phyloP scores from a whole-genome alignment of 2,888 invertebrate species.

The Margaritifera margaritifera region DNA sequence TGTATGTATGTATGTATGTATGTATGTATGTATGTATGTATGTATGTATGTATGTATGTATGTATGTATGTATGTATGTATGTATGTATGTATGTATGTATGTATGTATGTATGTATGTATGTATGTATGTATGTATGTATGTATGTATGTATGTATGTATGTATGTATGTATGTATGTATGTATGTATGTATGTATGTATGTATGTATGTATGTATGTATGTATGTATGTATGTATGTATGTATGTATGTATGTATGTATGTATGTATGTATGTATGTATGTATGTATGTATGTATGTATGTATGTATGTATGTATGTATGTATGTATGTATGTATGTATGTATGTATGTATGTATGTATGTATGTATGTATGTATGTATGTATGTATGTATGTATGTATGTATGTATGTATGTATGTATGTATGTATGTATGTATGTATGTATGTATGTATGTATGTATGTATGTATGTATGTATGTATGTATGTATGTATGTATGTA shows the following conservation, averaged over 20 bases:
- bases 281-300: too few relatives aligned
- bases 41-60: too few relatives aligned
- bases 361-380: slow-evolving; percentile 9
- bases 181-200: slow-evolving; percentile 7
- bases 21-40: neutral
- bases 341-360: too few relatives aligned
- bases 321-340: too few relatives aligned
- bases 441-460: neutral
- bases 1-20: slow-evolving; percentile 5
- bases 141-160: slow-evolving; percentile 4
- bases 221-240: neutral
- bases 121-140: too few relatives aligned
- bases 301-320: too few relatives aligned
- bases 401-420: slow-evolving; percentile 1
- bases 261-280: too few relatives aligned
- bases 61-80: too few relatives aligned
- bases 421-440: slow-evolving; percentile 3
- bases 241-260: neutral
- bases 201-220: slow-evolving; percentile 5
- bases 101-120: too few relatives aligned
- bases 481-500: too few relatives aligned
- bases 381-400: slow-evolving; percentile 12
- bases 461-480: too few relatives aligned
- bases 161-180: slow-evolving; percentile 10
- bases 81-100: too few relatives aligned